Percentiles rank a stretch among this genome's conserved stretches.
phyloP scores from a whole-genome alignment of 2,888 invertebrate genomes.

The Drosophila kuntzei region DNA sequence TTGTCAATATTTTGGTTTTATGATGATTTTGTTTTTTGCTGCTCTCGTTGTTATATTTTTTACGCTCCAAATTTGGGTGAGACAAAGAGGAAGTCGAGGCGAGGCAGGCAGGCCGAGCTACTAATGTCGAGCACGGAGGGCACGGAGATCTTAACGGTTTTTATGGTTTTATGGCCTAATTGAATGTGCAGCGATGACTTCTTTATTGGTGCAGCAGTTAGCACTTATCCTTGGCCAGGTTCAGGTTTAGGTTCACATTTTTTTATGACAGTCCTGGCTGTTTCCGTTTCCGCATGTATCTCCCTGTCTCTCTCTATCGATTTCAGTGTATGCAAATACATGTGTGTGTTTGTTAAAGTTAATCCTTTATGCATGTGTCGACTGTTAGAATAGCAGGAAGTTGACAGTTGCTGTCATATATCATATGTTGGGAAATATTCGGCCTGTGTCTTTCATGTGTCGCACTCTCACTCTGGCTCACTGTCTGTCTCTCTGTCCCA shows the following conservation, averaged over 20 bases:
- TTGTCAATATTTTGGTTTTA: slow-evolving; percentile 64
- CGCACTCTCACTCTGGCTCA: slow-evolving; percentile 37
- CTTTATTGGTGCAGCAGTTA: slow-evolving; percentile 73
- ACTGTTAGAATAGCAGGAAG: slow-evolving; percentile 58
- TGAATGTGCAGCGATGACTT: slow-evolving; percentile 67
- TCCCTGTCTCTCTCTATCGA: slow-evolving; percentile 1
- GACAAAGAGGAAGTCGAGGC: slow-evolving; percentile 7
- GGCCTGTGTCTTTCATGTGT: slow-evolving; percentile 75
- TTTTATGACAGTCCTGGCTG: slow-evolving; percentile 14
- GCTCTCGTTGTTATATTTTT: slow-evolving; percentile 81
- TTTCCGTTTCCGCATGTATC: slow-evolving; percentile 71
- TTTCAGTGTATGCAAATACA: slow-evolving; percentile 54
- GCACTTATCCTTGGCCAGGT: slow-evolving; percentile 55
- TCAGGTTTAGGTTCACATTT: slow-evolving; percentile 29
- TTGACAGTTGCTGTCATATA: slow-evolving; percentile 68
- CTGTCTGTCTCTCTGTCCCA: slow-evolving; percentile 1
- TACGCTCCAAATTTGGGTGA: slow-evolving; percentile 76
- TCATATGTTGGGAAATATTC: slow-evolving; percentile 74
- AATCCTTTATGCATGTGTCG: slow-evolving; percentile 75
- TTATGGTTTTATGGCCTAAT: slow-evolving; percentile 75
- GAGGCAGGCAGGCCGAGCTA: slow-evolving; percentile 41
- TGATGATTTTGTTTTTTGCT: slow-evolving; percentile 65
- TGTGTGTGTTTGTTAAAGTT: slow-evolving; percentile 58
- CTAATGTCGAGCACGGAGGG: slow-evolving; percentile 77
- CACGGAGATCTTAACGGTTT: slow-evolving; percentile 53